Percentiles rank a stretch among this genome's conserved stretches.
phyloP scores from a whole-genome alignment of 2,113 vertebrate genomes.

The Martes martes region DNA sequence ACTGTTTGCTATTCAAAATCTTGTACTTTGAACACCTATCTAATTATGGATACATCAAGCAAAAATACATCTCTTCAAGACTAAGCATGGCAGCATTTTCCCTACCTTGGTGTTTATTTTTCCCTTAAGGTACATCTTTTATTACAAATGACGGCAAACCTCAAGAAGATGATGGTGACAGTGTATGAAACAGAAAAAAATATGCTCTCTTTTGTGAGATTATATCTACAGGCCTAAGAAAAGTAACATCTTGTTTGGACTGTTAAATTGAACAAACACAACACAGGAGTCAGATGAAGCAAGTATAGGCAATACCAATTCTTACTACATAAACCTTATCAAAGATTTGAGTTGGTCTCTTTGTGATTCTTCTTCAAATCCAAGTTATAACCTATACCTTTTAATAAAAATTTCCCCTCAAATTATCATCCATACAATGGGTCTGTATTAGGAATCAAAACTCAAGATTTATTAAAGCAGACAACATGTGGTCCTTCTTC shows the following conservation, averaged over 20 bases:
- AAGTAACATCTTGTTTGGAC: slow-evolving; percentile 48
- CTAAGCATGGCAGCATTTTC: not conserved
- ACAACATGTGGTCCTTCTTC: slow-evolving; percentile 22
- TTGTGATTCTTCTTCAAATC: slow-evolving; percentile 11
- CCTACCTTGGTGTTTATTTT: not conserved
- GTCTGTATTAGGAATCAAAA: not conserved
- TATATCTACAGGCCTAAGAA: slow-evolving; percentile 23
- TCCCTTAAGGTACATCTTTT: not conserved
- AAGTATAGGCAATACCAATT: not conserved
- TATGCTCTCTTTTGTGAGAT: slow-evolving; percentile 36
- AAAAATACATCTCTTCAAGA: slow-evolving; percentile 39
- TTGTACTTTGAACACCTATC: slow-evolving; percentile 26
- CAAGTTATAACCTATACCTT: not conserved
- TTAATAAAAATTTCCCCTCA: not conserved
- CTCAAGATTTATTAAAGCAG: not conserved
- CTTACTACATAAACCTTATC: not conserved
- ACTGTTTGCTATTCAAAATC: slow-evolving; percentile 8
- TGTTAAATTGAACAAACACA: slow-evolving; percentile 45
- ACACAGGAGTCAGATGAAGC: not conserved
- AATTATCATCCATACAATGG: not conserved
- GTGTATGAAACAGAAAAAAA: not conserved
- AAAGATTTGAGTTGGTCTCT: slow-evolving; percentile 39
- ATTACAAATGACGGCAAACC: slow-evolving; percentile 58
- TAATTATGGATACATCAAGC: not conserved
- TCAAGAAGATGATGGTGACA: slow-evolving; percentile 44